phyloP scores from a whole-genome alignment of 2,888 invertebrate genomes.

The Cosmia trapezina region DNA sequence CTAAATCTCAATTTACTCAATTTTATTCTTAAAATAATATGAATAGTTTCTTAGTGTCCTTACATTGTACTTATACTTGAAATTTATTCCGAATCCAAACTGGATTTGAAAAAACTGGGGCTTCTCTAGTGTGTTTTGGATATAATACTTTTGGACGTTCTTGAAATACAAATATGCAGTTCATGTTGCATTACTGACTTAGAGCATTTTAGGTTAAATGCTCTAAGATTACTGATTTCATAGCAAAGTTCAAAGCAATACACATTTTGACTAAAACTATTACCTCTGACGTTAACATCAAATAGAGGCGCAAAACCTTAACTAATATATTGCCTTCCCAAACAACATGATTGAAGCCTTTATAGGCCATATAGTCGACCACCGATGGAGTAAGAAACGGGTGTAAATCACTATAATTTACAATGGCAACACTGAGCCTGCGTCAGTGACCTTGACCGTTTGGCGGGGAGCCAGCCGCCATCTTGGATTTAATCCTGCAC shows the following conservation, averaged over 20 bases:
- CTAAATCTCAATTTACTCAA: too few relatives aligned
- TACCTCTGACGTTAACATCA: conserved; percentile 1
- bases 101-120: conserved; percentile 3
- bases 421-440: conserved; percentile 50
- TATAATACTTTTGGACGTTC: conserved; percentile 5
- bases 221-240: too few relatives aligned
- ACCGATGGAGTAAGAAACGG: conserved; percentile 51
- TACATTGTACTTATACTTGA: too few relatives aligned
- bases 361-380: conserved; percentile 42
- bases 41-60: not conserved
- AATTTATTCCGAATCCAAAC: not conserved
- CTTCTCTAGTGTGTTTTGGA: not conserved
- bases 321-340: conserved; percentile 18
- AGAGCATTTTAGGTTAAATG: too few relatives aligned
- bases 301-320: conserved; percentile 14
- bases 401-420: conserved; percentile 66
- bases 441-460: conserved; percentile 68
- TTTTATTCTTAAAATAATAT: too few relatives aligned
- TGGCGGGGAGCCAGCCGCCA: conserved; percentile 64
- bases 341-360: conserved; percentile 45
- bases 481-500: conserved; percentile 54
- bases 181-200: not conserved
- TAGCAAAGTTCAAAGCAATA: conserved; percentile 25
- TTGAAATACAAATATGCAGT: not conserved
- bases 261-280: conserved; percentile 7